These are phyloP conservation scores for Acestrorhynchus altus DNA, from an alignment of 2,797 vertebrate species.

Conservation along the genomic window DNA sequence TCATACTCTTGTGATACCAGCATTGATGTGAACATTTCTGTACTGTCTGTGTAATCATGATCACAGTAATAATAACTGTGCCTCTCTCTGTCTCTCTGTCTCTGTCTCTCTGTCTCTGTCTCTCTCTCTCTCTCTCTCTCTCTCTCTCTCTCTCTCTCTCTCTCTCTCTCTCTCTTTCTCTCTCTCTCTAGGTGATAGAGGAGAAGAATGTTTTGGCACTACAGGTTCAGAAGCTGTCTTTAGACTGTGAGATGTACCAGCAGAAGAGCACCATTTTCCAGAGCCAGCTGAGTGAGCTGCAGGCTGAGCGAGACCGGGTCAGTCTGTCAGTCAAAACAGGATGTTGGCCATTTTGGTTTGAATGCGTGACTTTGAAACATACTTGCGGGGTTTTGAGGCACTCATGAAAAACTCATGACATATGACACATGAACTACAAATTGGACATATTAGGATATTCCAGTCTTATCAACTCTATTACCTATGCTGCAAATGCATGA, in stretches of 20 bases:
- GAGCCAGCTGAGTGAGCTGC: slow-evolving; percentile 82
- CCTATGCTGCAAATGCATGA: too few species aligned
- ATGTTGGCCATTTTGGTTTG: too few species aligned
- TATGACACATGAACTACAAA: too few species aligned
- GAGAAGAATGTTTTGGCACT: slow-evolving; percentile 82
- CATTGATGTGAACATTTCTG: neutral
- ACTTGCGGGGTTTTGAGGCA: too few species aligned
- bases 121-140: neutral
- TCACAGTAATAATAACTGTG: neutral
- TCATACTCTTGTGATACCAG: neutral
- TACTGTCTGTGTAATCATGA: neutral
- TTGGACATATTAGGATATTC: too few species aligned
- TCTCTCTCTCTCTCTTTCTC: neutral
- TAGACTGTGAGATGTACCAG: slow-evolving; percentile 84
- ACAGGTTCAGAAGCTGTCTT: slow-evolving; percentile 79
- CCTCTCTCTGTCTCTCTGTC: too few species aligned
- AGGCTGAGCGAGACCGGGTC: slow-evolving; percentile 88
- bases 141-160: neutral
- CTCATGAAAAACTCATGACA: too few species aligned
- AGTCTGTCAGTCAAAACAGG: slow-evolving; percentile 8
- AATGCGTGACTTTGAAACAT: too few species aligned
- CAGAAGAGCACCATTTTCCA: slow-evolving; percentile 82
- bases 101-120: too few species aligned
- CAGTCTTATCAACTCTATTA: too few species aligned
- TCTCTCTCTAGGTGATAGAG: neutral